Evolutionary conservation across 2,888 invertebrate genomes (phyloP).

Genomic region (Aleiodes testaceus): DNA sequence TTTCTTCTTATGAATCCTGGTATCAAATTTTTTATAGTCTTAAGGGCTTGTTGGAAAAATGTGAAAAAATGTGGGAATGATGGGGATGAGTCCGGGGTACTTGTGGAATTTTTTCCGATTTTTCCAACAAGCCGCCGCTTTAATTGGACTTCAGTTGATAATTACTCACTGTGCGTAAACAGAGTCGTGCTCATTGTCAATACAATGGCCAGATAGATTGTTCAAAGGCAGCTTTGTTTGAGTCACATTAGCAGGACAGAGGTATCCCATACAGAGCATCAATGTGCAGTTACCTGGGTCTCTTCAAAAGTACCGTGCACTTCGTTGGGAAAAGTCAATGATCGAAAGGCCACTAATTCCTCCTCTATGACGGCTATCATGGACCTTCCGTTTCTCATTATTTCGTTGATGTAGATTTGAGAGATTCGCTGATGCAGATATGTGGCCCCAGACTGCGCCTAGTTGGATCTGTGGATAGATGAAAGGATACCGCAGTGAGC

Average conservation of each 20-base stretch:
- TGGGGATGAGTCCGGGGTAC: neutral
- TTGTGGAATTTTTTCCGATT: neutral
- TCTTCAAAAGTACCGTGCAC: neutral
- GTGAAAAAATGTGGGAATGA: neutral
- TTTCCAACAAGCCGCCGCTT: neutral
- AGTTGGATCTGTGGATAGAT: constrained; percentile 25
- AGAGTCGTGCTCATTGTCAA: constrained; percentile 10
- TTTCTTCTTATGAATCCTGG: constrained; percentile 68
- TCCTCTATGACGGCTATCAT: neutral
- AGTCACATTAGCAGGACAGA: constrained; percentile 47
- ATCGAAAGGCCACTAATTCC: neutral
- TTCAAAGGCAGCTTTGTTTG: constrained; percentile 51
- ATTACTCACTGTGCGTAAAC: neutral
- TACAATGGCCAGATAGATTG: constrained; percentile 57
- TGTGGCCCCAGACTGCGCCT: neutral
- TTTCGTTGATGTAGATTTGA: constrained; percentile 45
- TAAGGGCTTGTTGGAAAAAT: neutral
- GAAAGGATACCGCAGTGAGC: constrained; percentile 12
- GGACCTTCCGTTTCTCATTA: neutral
- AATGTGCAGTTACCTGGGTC: neutral
- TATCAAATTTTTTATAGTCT: constrained; percentile 4
- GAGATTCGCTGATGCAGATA: constrained; percentile 44
- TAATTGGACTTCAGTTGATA: too few relatives aligned
- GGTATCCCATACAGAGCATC: constrained; percentile 6
- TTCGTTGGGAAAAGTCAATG: constrained; percentile 1